Evolutionary conservation across 2,797 vertebrate species (phyloP), one percentile per base, ranked within the genome.

Genomic region (Clarias fuscus): DNA sequence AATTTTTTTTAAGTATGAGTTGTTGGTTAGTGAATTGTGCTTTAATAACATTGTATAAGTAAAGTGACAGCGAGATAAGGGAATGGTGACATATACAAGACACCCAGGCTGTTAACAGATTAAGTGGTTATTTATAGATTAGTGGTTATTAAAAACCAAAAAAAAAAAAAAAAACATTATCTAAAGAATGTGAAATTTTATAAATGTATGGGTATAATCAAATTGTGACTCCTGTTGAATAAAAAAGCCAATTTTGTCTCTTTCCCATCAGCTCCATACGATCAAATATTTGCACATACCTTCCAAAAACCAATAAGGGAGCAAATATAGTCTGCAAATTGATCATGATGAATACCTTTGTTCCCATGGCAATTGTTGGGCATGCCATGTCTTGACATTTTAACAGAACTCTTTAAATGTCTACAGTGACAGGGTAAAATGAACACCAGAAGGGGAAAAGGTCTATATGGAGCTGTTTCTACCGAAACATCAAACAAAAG

Each of bases 341-440:
- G 86, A 88, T 91, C 89, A 91, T 58, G 87, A 90, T 86, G 87
- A 89, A 92, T 87, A 82, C 86, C 85, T 88, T 82, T 64, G 87
- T 89, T 91, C 48, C 64, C 89, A 85, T 81, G 84, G 88, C 73
- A 85, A 88, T 71, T 84, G 90, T 70, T 91, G 65, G 78, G 88
- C 77, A 68, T 43, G 73, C 40, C 56, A 76, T 33, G 48, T 75
- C 70, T 83, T 89, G 83, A 88, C 91, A 88, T 86, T 88, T 84
- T 83, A 61, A 76, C 40, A 86, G 84, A 86, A 84, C 62, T 82
- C 76, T 84, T 75, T 81, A 64, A 73, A 82, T 76, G 85, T 82
- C 86, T 61, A 76, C 59, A 77, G 33, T 83, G 87, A 82, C 73
- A 87, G 79, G 33, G 5, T 71, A 43, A 67, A 82, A 85, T 53